A percentile compares a stretch with the other conserved stretches of the same genome.
Conservation (phyloP, 2,888 invertebrate species). For the Campopleginae sp. region DNA sequence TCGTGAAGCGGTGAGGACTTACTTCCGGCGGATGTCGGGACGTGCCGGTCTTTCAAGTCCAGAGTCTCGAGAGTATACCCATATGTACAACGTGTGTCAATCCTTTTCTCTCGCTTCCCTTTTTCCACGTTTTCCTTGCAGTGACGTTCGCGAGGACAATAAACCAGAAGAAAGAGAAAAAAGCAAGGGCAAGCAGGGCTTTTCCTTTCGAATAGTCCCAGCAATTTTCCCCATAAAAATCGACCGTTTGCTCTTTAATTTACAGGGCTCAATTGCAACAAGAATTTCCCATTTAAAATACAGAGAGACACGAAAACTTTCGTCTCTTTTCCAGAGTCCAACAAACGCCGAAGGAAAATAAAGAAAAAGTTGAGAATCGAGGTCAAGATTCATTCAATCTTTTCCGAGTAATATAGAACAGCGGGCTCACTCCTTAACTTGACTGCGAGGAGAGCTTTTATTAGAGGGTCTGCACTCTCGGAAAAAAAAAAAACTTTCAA, state of each 20-base stretch:
- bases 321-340: not conserved
- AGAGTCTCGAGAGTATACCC: slow-evolving; percentile 15
- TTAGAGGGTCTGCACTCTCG: slow-evolving; percentile 25
- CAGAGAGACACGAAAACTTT: not conserved
- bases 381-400: slow-evolving; percentile 61
- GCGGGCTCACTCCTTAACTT: slow-evolving; percentile 20
- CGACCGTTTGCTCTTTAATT: not conserved
- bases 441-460: slow-evolving; percentile 38
- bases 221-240: slow-evolving; percentile 23
- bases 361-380: slow-evolving; percentile 34
- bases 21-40: slow-evolving; percentile 68
- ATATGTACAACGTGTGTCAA: slow-evolving; percentile 13
- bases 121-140: not conserved
- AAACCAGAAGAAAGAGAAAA: slow-evolving; percentile 33
- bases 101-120: not conserved
- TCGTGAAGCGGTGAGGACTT: slow-evolving; percentile 63
- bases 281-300: not conserved
- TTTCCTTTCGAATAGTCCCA: slow-evolving; percentile 13
- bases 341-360: slow-evolving; percentile 19
- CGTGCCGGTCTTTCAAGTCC: slow-evolving; percentile 60
- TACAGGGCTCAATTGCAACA: not conserved
- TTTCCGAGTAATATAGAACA: not conserved
- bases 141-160: slow-evolving; percentile 37
- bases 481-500: slow-evolving; percentile 43
- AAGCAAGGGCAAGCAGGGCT: not conserved